phyloP scores from a whole-genome alignment of 2,888 invertebrate genomes.

The Aphrophora alni region DNA sequence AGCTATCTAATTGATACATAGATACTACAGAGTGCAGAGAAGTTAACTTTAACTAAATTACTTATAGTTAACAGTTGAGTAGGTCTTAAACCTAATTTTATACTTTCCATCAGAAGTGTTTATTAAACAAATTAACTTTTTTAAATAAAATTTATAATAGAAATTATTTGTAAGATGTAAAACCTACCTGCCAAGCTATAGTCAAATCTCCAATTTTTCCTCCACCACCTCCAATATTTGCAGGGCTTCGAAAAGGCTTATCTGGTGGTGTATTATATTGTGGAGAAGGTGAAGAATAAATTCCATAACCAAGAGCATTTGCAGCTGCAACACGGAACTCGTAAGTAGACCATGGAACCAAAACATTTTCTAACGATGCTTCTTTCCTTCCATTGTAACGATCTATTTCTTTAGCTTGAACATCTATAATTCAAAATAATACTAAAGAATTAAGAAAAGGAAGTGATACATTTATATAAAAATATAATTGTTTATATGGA shows the following conservation, averaged over 20 bases:
- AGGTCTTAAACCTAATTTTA: too few species aligned
- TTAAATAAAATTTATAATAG: too few species aligned
- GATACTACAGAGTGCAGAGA: too few species aligned
- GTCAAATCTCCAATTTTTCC: conserved; percentile 95
- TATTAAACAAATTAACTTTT: too few species aligned
- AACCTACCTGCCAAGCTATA: conserved; percentile 76
- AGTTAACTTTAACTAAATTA: too few species aligned
- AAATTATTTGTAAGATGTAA: too few species aligned
- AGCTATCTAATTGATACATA: conserved; percentile 4
- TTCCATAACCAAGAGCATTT: conserved; percentile 82
- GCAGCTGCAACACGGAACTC: conserved; percentile 90
- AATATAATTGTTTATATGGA: too few species aligned
- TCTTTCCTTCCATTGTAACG: conserved; percentile 80
- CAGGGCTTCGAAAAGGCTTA: conserved; percentile 77
- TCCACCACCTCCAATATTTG: conserved; percentile 88
- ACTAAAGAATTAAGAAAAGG: too few species aligned
- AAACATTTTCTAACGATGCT: conserved; percentile 69
- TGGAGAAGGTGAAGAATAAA: conserved; percentile 83
- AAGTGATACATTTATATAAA: too few species aligned
- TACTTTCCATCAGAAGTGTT: too few species aligned
- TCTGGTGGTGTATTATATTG: conserved; percentile 84
- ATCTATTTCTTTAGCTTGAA: conserved; percentile 76
- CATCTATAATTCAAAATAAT: conserved; percentile 53
- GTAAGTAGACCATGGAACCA: conserved; percentile 89
- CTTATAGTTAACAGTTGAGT: too few species aligned